Base-by-base conservation (phyloP, 2,888 invertebrate species). In the Alviniconcha strummeri region DNA sequence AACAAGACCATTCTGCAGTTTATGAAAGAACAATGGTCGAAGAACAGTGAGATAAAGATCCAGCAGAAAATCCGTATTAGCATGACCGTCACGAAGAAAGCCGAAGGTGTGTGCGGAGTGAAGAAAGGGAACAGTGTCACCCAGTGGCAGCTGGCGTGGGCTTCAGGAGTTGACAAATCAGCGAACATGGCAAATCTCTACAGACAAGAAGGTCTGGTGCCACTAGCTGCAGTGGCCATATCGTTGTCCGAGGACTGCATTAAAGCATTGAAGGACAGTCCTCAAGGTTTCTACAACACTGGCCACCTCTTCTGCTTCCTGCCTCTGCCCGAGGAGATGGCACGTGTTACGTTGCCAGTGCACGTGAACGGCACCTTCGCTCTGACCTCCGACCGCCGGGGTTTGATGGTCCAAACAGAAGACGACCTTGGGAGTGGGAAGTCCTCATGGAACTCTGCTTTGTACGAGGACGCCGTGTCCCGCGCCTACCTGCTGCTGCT, bases 321-420 rank as follows among this genome's bases (percentile, higher is more conserved):
- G 15, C 93, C 92, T 0, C 87, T 93, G 13, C 91, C 92, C 54
- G 82, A 82, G 64, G 69, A 82, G 54, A 36, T 82, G 69, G 86
- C 91, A 13, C 83, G 84, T 54, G 88, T 88, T 57, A 85, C 85
- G 3, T 88, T 93, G 57, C 90, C 91, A 5, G 88, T 92, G 55
- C 92, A 92, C 84, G 85, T 93, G 9, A 93, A 92, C 83, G 92
- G 90, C 1, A 88, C 90, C 11, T 93, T 93, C 86, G 88, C 91
- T 8, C 88, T 93, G 6, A 89, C 89, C 8, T 88, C 91, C 13
- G 90, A 91, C 71, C 84, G 93, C 56, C 84, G 90, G 19, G 86
- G 89, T 60, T 86, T 93, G 11, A 83, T 81, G 15, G 86, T 86
- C 56, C 82, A 80, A 64, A 88, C 89, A 17, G 88, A 87, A 36